Evolutionary conservation across 2,113 vertebrate genomes (phyloP).

Genomic region (Cyprinodon tularosa): DNA sequence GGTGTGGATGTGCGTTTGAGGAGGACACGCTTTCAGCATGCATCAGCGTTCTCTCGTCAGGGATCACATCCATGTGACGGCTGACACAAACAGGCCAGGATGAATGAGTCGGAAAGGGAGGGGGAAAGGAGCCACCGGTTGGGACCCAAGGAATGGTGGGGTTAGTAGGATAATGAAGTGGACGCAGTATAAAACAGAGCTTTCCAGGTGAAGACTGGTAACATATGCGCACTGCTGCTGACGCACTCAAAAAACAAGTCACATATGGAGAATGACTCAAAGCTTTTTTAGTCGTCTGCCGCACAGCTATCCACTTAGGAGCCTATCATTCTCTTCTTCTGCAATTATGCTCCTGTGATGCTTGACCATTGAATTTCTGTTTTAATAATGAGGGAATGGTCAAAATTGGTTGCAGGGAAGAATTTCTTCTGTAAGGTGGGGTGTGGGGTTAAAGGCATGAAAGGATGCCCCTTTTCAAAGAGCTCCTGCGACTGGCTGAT

Average conservation of each 20-base stretch:
- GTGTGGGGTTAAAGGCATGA: background rate
- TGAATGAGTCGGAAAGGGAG: background rate
- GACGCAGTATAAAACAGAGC: constrained; percentile 53
- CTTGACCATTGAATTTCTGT: constrained; percentile 37
- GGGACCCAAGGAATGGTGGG: constrained; percentile 19
- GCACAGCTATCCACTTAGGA: constrained; percentile 46
- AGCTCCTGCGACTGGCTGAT: constrained; percentile 61
- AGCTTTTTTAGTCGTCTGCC: constrained; percentile 66
- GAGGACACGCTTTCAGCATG: constrained; percentile 64
- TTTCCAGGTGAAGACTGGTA: constrained; percentile 63
- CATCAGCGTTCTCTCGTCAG: constrained; percentile 47
- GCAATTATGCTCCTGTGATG: constrained; percentile 15
- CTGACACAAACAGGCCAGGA: constrained; percentile 38
- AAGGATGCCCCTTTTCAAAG: constrained; percentile 31
- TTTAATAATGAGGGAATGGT: background rate
- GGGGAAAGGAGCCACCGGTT: constrained; percentile 17
- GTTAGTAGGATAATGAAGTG: constrained; percentile 30
- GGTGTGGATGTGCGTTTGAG: constrained; percentile 13
- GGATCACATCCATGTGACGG: constrained; percentile 42
- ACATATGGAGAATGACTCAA: constrained; percentile 76
- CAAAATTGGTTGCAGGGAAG: constrained; percentile 56
- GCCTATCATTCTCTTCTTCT: constrained; percentile 30
- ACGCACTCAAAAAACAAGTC: constrained; percentile 72
- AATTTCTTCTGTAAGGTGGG: constrained; percentile 45
- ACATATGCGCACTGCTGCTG: constrained; percentile 64